Percentiles rank a stretch among this genome's conserved stretches.
phyloP scores from a whole-genome alignment of 2,797 vertebrate genomes.

The Chlorospingus semifuscus region DNA sequence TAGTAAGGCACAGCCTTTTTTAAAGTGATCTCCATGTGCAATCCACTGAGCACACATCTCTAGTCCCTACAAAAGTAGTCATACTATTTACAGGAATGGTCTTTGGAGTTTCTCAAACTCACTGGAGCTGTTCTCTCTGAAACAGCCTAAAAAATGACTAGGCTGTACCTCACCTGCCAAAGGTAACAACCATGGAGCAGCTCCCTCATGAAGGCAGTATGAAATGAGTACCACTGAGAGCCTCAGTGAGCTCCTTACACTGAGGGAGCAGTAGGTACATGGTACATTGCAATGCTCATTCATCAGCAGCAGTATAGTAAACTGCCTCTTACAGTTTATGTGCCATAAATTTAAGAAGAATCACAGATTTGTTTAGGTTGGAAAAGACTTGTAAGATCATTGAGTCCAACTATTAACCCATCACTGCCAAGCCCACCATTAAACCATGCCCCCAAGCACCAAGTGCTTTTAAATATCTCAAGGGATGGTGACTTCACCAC shows the following conservation, averaged over 20 bases:
- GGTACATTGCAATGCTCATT: background rate
- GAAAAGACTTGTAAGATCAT: background rate
- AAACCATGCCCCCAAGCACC: background rate
- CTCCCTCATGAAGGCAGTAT: background rate
- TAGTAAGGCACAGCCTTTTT: background rate
- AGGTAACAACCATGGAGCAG: background rate
- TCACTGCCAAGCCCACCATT: background rate
- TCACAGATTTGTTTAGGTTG: background rate
- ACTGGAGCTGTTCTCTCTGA: background rate
- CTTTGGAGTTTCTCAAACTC: background rate
- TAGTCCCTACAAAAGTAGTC: background rate
- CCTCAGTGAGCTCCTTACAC: fast-evolving
- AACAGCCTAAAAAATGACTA: background rate
- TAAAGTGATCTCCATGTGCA: background rate
- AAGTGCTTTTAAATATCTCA: background rate
- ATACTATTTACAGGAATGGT: fast-evolving
- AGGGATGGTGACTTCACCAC: background rate
- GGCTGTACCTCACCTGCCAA: background rate
- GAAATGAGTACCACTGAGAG: fast-evolving
- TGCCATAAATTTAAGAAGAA: background rate
- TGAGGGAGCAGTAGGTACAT: background rate
- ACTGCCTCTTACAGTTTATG: background rate
- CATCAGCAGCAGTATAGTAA: background rate
- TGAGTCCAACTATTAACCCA: background rate
- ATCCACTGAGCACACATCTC: background rate